A percentile compares a stretch with the other conserved stretches of the same genome.
Conservation (phyloP, 2,888 invertebrate genomes). For the Notodonta ziczac region DNA sequence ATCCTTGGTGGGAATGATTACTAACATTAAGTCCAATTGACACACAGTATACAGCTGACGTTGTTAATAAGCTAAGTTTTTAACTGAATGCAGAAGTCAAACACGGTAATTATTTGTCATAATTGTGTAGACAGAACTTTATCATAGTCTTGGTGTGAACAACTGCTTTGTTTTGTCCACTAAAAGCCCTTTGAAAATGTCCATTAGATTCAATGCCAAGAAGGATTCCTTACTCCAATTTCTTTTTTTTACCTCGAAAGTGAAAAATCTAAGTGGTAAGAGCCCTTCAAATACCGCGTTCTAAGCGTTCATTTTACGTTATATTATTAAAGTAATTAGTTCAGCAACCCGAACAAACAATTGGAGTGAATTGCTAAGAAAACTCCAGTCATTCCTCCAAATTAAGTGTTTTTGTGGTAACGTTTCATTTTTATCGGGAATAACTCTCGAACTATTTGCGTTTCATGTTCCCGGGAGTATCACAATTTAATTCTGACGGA, state of each 20-base stretch:
- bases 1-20: no score
- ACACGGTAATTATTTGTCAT: no score
- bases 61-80: no score
- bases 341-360: slow-evolving; percentile 11
- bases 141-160: no score
- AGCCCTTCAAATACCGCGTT: not conserved
- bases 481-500: slow-evolving; percentile 12
- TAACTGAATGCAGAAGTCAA: no score
- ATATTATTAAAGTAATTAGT: slow-evolving; percentile 10
- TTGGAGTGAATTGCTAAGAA: slow-evolving; percentile 14
- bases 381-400: slow-evolving; percentile 25
- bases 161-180: no score
- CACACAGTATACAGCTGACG: no score
- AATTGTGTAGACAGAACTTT: no score
- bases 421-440: slow-evolving; percentile 14
- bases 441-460: slow-evolving; percentile 20
- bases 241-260: not conserved
- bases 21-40: no score
- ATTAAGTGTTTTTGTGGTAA: slow-evolving; percentile 27
- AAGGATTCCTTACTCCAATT: not conserved
- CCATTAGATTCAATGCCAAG: not conserved
- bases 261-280: not conserved
- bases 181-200: not conserved
- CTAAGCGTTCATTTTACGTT: not conserved
- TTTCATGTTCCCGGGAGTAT: slow-evolving; percentile 11